phyloP scores from a whole-genome alignment of 2,113 vertebrate species.

The Budorcas taxicolor region DNA sequence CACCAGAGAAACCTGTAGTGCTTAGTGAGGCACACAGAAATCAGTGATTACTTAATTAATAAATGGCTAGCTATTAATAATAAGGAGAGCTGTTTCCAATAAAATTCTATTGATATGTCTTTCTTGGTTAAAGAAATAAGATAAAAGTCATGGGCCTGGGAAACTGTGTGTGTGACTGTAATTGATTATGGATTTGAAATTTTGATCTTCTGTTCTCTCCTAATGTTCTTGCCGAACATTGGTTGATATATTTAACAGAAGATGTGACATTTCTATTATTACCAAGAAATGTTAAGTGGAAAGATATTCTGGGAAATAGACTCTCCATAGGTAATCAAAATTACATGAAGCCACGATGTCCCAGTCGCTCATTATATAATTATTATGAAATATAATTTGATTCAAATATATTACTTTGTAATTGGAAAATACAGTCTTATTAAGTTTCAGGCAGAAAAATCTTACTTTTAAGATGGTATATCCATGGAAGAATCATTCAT shows the following conservation, averaged over 20 bases:
- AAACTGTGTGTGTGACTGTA: not conserved
- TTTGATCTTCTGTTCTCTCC: conserved; percentile 4
- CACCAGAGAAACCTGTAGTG: not conserved
- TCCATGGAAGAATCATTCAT: not conserved
- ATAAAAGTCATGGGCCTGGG: not conserved
- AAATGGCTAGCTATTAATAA: not conserved
- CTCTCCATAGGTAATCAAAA: conserved; percentile 55
- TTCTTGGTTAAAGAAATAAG: not conserved
- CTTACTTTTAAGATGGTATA: not conserved
- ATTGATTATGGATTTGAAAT: not conserved
- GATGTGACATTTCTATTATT: conserved; percentile 59
- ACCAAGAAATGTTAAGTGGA: conserved; percentile 35
- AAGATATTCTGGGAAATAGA: conserved; percentile 57
- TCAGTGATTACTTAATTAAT: not conserved
- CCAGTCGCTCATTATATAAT: conserved; percentile 51
- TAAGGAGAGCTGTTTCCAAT: not conserved
- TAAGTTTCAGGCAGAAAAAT: not conserved
- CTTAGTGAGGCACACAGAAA: not conserved
- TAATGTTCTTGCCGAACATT: not conserved
- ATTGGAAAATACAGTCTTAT: conserved; percentile 20
- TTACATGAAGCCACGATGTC: conserved; percentile 56
- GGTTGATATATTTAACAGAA: conserved; percentile 27
- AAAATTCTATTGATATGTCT: not conserved
- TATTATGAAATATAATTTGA: conserved; percentile 15
- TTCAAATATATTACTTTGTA: conserved; percentile 35